Base-by-base conservation (phyloP, 2,113 vertebrate species). In the Leiothrix lutea region DNA sequence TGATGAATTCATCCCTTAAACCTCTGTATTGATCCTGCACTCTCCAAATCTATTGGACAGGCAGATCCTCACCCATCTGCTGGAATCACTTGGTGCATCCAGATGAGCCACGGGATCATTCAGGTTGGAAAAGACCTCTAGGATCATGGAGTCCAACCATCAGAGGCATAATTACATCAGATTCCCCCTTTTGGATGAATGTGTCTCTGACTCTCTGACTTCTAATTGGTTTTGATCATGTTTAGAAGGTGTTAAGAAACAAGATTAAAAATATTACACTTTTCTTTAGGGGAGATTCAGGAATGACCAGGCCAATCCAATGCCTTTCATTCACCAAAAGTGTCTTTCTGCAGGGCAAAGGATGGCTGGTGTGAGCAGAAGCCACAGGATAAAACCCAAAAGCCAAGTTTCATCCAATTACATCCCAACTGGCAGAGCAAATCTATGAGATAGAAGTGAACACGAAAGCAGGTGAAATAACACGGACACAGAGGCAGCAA, bases 391-490 rank as follows among this genome's bases (percentile, higher is more conserved):
- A 54, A 94, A 94, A 88, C 60, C 35, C 51, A n/a, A 53, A 53
- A 92, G 58, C 50, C 56, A 57, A n/a, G 38, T 77, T 78, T 57
- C 62, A 28, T 44, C 11, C 42, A 24, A 24, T 57, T 29, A 25
- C 18, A 83, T 50, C 33, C 90, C 71, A 60, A 86, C 4, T n/a
- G 71, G 82, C 82, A 65, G 77, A 79, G 78, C 74, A 47, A 73
- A 69, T 19, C 82, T 21, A 20, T 0, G 65, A 72, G 66, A 88
- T 3, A 60, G 66, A 19, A 88, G 47, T 1, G 51, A 92, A 85
- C 77, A 88, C 33, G 86, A 92, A 95, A 97, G 95, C 54, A 83
- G 80, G 93, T 54, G 88, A 92, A 95, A 61, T 53, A 94, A 94
- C 86, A 90, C 0, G 77, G 70, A 57, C 60, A 65, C 42, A 1